phyloP scores from a whole-genome alignment of 2,113 vertebrate species.

The Isurus oxyrinchus region DNA sequence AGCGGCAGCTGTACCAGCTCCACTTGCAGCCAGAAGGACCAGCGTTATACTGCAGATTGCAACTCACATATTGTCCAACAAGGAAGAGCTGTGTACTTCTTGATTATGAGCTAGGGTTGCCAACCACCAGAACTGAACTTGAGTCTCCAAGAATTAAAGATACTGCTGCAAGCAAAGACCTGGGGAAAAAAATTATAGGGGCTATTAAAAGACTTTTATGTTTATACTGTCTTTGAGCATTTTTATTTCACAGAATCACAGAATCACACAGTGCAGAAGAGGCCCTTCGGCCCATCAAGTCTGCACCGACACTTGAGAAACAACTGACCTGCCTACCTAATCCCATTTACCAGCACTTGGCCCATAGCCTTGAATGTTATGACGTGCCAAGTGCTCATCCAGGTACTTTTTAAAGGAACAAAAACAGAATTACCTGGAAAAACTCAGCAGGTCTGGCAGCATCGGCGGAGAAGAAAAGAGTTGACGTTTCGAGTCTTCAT shows the following conservation, averaged over 20 bases:
- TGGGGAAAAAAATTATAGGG: neutral
- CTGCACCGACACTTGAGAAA: too few relatives aligned
- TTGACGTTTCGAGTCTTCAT: too few relatives aligned
- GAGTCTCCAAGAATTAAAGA: neutral
- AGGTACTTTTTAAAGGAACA: too few relatives aligned
- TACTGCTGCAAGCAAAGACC: neutral
- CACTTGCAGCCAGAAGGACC: neutral
- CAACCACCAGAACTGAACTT: neutral
- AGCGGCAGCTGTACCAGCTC: neutral
- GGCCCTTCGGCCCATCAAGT: too few relatives aligned
- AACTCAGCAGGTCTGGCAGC: too few relatives aligned
- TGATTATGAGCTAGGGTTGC: neutral
- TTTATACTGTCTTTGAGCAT: neutral
- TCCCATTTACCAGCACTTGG: too few relatives aligned
- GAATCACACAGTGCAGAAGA: too few relatives aligned
- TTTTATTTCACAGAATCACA: neutral
- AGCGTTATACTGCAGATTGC: neutral
- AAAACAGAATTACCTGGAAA: too few relatives aligned
- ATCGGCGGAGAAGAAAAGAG: too few relatives aligned
- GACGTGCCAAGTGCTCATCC: too few relatives aligned
- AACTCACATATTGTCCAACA: neutral
- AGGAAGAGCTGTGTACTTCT: neutral
- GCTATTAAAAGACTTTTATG: neutral
- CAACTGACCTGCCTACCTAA: too few relatives aligned
- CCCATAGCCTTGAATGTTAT: too few relatives aligned